These are phyloP conservation scores for Ctenochaetus hawaiiensis DNA, from an alignment of 2,797 vertebrate species.

Conservation along the genomic window DNA sequence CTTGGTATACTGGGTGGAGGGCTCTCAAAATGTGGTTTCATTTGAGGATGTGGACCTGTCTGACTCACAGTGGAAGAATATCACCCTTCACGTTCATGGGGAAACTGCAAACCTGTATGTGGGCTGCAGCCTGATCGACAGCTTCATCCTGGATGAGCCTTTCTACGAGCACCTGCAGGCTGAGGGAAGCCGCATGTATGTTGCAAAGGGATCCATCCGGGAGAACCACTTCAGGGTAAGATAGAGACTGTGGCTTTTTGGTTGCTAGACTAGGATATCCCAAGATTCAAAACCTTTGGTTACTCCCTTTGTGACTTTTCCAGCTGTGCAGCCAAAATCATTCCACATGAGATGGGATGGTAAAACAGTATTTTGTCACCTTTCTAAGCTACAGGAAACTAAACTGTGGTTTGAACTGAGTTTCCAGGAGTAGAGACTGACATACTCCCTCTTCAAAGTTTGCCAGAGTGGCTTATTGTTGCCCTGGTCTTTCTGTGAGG, in stretches of 20 bases:
- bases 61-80: constrained; percentile 97
- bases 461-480: constrained; percentile 39
- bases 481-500: constrained; percentile 33
- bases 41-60: constrained; percentile 97
- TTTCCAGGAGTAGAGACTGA: constrained; percentile 50
- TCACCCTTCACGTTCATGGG: constrained; percentile 92
- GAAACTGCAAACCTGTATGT: constrained; percentile 94
- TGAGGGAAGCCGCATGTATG: constrained; percentile 91
- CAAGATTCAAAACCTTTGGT: constrained; percentile 23
- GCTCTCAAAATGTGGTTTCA: constrained; percentile 90
- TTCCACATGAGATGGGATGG: neutral
- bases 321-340: neutral
- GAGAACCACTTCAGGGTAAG: constrained; percentile 97
- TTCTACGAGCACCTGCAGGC: constrained; percentile 93
- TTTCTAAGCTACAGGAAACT: constrained; percentile 34
- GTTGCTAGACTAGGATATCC: constrained; percentile 23
- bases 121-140: constrained; percentile 95
- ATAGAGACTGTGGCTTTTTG: neutral
- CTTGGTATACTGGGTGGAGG: constrained; percentile 93
- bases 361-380: constrained; percentile 32
- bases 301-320: constrained; percentile 22
- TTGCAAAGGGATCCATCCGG: constrained; percentile 91
- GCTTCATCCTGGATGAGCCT: constrained; percentile 94
- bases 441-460: constrained; percentile 27
- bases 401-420: constrained; percentile 41